phyloP scores from a whole-genome alignment of 2,797 vertebrate species.

The Cyprinella venusta region DNA sequence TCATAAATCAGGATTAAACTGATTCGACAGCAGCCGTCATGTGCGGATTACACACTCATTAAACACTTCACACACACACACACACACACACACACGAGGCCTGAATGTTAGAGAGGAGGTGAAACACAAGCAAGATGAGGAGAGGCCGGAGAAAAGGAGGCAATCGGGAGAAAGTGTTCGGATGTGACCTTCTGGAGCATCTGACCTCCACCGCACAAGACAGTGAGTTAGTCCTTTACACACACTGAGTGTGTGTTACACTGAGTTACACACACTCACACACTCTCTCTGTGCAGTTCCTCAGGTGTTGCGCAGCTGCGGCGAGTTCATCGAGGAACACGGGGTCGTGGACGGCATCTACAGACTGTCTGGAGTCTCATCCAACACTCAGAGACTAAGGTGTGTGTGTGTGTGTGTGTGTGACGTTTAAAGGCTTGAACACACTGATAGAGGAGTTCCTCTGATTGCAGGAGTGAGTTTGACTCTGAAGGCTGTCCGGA shows the following conservation, averaged over 20 bases:
- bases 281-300: constrained; percentile 78
- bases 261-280: no score
- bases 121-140: constrained; percentile 73
- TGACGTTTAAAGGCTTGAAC: neutral
- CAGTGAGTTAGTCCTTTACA: constrained; percentile 77
- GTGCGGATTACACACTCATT: constrained; percentile 19
- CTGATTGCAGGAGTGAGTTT: constrained; percentile 85
- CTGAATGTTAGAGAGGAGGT: constrained; percentile 52
- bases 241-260: no score
- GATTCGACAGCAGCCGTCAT: constrained; percentile 33
- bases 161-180: constrained; percentile 89
- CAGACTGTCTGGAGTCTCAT: constrained; percentile 91
- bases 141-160: constrained; percentile 81
- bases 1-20: neutral
- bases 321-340: constrained; percentile 88
- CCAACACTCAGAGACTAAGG: constrained; percentile 94
- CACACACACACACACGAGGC: constrained; percentile 15
- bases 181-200: constrained; percentile 89
- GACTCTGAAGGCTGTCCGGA: constrained; percentile 83
- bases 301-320: constrained; percentile 86
- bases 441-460: no score
- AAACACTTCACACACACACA: neutral
- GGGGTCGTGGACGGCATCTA: constrained; percentile 95
- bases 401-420: neutral
- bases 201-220: constrained; percentile 82